phyloP scores from a whole-genome alignment of 1,140 invertebrate genomes.

The Pseudachorutes palmiensis region DNA sequence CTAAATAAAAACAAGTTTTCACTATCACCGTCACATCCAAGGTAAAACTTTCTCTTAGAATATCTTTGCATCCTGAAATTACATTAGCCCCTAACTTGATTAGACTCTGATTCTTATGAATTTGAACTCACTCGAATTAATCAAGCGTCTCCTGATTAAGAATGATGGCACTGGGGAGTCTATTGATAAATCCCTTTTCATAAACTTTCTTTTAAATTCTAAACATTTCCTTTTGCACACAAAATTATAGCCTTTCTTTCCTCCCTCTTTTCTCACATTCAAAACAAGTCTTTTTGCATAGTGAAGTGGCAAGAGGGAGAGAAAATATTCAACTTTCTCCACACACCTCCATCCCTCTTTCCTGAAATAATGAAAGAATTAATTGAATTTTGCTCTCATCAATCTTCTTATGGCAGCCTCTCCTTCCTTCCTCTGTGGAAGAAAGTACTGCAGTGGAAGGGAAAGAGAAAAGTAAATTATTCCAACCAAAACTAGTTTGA shows the following conservation, averaged over 20 bases:
- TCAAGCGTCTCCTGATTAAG: background rate
- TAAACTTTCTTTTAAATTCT: no score
- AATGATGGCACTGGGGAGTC: no score
- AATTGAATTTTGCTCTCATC: slow-evolving; percentile 11
- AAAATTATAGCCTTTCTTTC: background rate
- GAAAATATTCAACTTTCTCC: background rate
- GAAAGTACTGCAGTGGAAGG: background rate
- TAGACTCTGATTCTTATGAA: no score
- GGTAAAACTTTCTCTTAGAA: no score
- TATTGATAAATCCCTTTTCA: no score
- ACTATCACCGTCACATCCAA: no score
- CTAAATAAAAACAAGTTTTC: no score
- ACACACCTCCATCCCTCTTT: background rate
- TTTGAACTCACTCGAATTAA: no score
- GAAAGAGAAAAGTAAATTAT: background rate
- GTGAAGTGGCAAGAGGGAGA: background rate
- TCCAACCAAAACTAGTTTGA: no score
- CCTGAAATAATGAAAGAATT: slow-evolving; percentile 6
- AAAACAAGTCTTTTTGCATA: background rate
- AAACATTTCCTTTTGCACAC: no score
- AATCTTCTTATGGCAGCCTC: background rate
- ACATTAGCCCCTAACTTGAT: no score
- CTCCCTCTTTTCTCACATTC: background rate
- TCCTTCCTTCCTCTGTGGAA: background rate
- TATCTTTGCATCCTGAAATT: no score